phyloP scores from a whole-genome alignment of 2,797 vertebrate species.

The Tarsius wallacei region DNA sequence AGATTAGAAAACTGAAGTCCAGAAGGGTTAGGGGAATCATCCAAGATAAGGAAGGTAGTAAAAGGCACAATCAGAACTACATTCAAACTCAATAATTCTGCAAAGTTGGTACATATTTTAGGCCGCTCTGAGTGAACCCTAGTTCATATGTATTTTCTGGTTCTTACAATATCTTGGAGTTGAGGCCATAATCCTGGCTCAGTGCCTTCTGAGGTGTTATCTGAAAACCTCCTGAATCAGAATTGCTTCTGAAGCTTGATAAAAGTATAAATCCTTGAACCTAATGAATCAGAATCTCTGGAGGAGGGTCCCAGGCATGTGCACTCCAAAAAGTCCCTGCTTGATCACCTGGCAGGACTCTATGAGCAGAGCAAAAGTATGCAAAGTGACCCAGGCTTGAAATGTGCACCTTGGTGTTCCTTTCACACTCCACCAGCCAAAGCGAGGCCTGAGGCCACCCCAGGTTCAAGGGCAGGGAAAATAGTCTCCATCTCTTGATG shows the following conservation, averaged over 20 bases:
- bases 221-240: neutral
- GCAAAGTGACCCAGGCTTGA: too few relatives aligned
- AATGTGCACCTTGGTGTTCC: neutral
- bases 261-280: neutral
- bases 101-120: neutral
- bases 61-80: neutral
- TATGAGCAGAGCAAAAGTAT: neutral
- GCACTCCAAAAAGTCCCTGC: neutral
- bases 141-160: neutral
- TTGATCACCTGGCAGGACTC: neutral
- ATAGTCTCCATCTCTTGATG: neutral
- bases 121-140: neutral
- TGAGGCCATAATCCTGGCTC: neutral
- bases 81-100: neutral
- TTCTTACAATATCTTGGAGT: neutral
- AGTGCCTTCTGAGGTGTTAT: neutral
- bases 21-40: constrained; percentile 13
- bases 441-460: neutral
- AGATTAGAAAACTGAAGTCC: neutral
- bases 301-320: neutral
- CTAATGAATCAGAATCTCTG: neutral
- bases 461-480: neutral
- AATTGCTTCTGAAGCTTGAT: constrained; percentile 3
- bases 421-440: neutral
- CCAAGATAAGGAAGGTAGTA: neutral